Evolutionary conservation across 2,797 vertebrate genomes (phyloP), one percentile per base, ranked within the genome.

Genomic region (Pantherophis vulpinus): DNA sequence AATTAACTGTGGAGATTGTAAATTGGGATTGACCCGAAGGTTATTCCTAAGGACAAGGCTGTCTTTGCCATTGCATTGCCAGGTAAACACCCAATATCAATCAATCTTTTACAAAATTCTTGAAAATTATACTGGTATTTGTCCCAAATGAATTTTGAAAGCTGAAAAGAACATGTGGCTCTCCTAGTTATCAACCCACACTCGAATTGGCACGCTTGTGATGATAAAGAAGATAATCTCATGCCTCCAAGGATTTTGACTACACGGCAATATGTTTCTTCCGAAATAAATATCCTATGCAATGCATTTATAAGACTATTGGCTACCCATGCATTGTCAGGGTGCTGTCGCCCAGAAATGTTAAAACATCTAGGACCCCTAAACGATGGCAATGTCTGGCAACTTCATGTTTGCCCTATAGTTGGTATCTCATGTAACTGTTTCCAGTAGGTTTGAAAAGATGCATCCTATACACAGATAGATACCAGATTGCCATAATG

Each of bases 261-360:
- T 97, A 94, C 95, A 95, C 93, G 95, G 94, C 93, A 96, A 74
- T 92, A 96, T 95, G 94, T 96, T 94, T 96, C 87, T 94, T 95
- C 95, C 94, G 93, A 97, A 97, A 96, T 93, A 97, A 96, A 96
- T 0, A 89, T 95, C 97, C 95, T 95, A 95, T 96, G 95, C 94
- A 88, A 96, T 97, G 91, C 60, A 79, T 63, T 93, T 96, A 92
- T 93, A 95, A 96, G 59, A 54, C 91, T 94, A 92, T 37, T 95
- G 83, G 92, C 79, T 94, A 95, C 95, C 96, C 94, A 93, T 0
- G 0, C 91, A 93, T 91, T 96, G 95, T 96, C 96, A 97, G 93
- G 93, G 95, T 96, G 92, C 94, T 96, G 94, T 94, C 94, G 95
- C 93, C 90, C 37, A 91, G 94, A 96, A 93, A 93, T 0, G 1